A percentile compares a stretch with the other conserved stretches of the same genome.
These are phyloP conservation scores for Anthophora plumipes DNA, from an alignment of 2,888 invertebrate genomes.

Conservation along the genomic window DNA sequence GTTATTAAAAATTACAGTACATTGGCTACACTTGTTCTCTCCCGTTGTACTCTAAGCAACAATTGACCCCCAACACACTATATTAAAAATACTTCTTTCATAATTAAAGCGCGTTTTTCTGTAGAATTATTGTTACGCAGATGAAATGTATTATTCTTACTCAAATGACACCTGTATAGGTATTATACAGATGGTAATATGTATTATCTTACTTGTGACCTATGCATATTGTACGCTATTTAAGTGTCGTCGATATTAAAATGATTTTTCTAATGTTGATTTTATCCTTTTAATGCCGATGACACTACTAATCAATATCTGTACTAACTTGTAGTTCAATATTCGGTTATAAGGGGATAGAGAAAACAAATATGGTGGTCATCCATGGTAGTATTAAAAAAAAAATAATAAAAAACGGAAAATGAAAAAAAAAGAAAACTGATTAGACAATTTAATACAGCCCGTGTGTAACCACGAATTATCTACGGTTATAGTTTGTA, in stretches of 20 bases:
- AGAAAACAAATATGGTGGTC: background rate
- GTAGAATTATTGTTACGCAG: constrained; percentile 35
- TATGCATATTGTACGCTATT: constrained; percentile 35
- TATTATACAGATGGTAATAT: constrained; percentile 27
- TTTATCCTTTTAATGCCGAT: constrained; percentile 39
- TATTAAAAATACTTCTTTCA: constrained; percentile 38
- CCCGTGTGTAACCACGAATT: constrained; percentile 32
- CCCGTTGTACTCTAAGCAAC: constrained; percentile 47
- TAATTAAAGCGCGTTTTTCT: constrained; percentile 39
- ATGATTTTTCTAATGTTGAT: constrained; percentile 19
- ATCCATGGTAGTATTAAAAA: constrained; percentile 13
- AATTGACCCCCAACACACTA: constrained; percentile 9
- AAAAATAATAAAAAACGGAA: too few relatives aligned
- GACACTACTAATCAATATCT: constrained; percentile 23
- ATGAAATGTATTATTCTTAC: constrained; percentile 42
- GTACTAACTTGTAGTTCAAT: constrained; percentile 27
- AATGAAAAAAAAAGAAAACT: background rate
- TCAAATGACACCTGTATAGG: constrained; percentile 43
- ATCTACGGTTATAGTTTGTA: constrained; percentile 45
- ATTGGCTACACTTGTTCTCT: constrained; percentile 45
- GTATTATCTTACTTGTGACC: constrained; percentile 31
- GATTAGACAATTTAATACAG: constrained; percentile 29
- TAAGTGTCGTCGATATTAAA: constrained; percentile 37
- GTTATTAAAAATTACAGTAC: constrained; percentile 50
- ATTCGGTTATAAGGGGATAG: constrained; percentile 13